Base-by-base conservation (phyloP, 1,140 invertebrate genomes). In the Listronotus bonariensis region DNA sequence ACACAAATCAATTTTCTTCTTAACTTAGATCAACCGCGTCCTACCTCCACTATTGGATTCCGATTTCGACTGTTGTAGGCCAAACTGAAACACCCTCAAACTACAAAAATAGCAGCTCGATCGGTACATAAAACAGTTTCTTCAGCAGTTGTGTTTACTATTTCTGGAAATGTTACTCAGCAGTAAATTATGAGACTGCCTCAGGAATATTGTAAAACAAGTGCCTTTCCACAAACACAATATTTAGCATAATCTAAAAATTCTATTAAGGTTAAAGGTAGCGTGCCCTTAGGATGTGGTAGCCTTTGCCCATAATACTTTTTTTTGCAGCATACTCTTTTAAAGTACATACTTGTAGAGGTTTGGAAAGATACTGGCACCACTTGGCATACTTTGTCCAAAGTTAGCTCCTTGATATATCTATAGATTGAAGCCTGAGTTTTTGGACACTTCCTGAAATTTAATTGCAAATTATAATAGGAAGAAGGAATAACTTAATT, bases 91-190 rank as follows among this genome's bases (percentile, higher is more conserved):
- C 87, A 88, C 18, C n/a, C 73, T 80, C 1, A 74, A 70, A 45
- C 85, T 86, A 74, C 87, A 88, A 73, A 83, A 86, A 68, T 82
- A 85, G 76, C 82, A 85, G 68, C n/a, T 87, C 83, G 68, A 86
- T 82, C 7, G 79, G 76, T 11, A 85, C 74, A 67, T 66, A 69
- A n/a, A 53, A 74, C 69, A 64, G 61, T 56, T 65, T 55, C 75
- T 66, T 77, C 78, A 73, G 75, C 79, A 67, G 75, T 82, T 67
- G 78, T 76, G 73, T 52, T 81, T 54, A 68, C 78, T 70, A 57
- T 75, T 69, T 75, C 75, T 68, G 80, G n/a, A 78, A 77, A 81
- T 80, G 67, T 43, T 76, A 69, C 72, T 76, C 75, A 76, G 79
- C 69, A 72, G 76, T 46, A 81, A 76, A 69, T 71, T 73, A 32